Evolutionary conservation across 2,113 vertebrate species (phyloP).

Genomic region (Chloebia gouldiae): DNA sequence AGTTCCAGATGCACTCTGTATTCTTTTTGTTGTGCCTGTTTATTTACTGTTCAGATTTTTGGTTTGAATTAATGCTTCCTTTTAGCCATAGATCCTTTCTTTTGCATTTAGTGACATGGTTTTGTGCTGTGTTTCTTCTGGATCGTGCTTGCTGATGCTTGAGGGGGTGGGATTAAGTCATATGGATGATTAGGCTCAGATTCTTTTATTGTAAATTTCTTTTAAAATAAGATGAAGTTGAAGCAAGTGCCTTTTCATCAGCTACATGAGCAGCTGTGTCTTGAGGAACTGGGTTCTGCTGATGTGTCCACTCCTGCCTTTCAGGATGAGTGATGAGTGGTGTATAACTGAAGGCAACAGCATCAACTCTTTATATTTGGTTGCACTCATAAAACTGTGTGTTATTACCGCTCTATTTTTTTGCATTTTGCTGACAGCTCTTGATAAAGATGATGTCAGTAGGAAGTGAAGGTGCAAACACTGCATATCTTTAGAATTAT

Average conservation of each 20-base stretch:
- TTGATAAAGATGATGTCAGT: background rate
- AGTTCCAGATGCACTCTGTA: background rate
- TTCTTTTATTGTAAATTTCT: background rate
- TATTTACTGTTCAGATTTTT: background rate
- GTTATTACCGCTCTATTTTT: background rate
- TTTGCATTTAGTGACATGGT: background rate
- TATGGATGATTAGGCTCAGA: background rate
- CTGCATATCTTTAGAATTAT: background rate
- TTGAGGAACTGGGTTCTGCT: background rate
- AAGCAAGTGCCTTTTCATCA: background rate
- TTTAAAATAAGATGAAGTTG: background rate
- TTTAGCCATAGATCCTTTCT: background rate
- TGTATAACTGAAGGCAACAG: background rate
- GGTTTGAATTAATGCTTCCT: background rate
- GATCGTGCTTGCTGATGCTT: background rate
- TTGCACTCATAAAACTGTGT: background rate
- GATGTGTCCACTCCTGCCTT: background rate
- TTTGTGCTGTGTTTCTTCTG: background rate
- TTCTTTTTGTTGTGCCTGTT: background rate
- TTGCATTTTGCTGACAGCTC: conserved; percentile 24
- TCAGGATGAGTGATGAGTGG: background rate
- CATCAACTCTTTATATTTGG: background rate
- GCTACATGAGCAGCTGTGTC: background rate
- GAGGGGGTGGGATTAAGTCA: background rate
- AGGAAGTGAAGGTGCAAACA: conserved; percentile 23